Evolutionary conservation across 2,888 invertebrate genomes (phyloP), one percentile per base, ranked within the genome.

Genomic region (Acanthosepion esculentum): DNA sequence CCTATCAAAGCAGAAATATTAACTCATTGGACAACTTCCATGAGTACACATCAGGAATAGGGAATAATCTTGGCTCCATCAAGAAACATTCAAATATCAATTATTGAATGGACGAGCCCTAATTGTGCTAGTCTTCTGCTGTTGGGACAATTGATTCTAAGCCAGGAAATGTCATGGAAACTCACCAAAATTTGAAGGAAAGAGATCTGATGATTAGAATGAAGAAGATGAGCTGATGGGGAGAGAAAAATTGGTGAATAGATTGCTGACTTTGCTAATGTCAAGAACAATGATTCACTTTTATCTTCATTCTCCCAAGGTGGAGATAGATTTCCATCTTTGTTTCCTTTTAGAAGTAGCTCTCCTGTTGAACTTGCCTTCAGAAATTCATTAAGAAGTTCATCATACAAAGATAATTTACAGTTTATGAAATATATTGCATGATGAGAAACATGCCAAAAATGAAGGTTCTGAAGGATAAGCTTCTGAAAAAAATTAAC

Each of bases 11-110:
- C 2, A 23, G 59, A 59, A 23, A 59, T 59, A 59, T 59, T 59
- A n/a, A 15, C 78, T 78, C 33, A 78, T 33, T 78, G 78, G 78
- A 78, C 78, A 12, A 15, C 78, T 78, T 78, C 78, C 78, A 78
- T 78, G 78, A 5, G n/a, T 78, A 33, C 78, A n/a, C 78, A n/a
- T 78, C 78, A 78, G 78, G 18, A 78, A 78, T 78, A 33, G 78
- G n/a, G 78, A 78, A 78, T 78, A 78, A 78, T 33, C 33, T 78
- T 78, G 78, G 78, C 78, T n/a, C 15, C 78, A 78, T 78, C n/a
- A 78, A 78, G n/a, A 33, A 78, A 78, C 78, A 78, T 78, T 78
- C 78, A 78, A 78, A 78, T 78, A 78, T 78, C 78, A 78, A 78
- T 78, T 78, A 78, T 78, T 78, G n/a, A 78, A 78, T 78, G 78